These are phyloP conservation scores for Augochlora pura DNA, from an alignment of 1,140 invertebrate species.

Conservation along the genomic window DNA sequence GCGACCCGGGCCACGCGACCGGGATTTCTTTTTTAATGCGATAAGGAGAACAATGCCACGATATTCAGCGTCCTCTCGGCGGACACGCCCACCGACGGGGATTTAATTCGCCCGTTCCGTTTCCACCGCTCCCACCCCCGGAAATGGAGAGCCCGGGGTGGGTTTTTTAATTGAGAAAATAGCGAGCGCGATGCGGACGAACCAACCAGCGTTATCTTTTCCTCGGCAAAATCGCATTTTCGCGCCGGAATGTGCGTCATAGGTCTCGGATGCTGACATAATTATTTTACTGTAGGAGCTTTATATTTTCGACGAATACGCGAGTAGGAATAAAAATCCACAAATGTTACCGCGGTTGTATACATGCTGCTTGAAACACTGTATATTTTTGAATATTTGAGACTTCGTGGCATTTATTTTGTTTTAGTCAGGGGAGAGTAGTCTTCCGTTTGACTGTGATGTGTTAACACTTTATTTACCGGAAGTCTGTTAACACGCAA, in stretches of 20 bases:
- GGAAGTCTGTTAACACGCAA: no score
- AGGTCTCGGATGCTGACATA: no score
- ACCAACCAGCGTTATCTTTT: not conserved
- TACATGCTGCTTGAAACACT: no score
- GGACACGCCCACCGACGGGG: not conserved
- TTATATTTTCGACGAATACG: no score
- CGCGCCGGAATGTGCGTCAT: not conserved
- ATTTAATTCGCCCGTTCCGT: not conserved
- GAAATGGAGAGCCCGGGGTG: not conserved
- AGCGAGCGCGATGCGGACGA: not conserved
- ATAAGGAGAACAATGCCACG: conserved; percentile 48
- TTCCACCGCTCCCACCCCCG: not conserved
- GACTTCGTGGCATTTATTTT: no score
- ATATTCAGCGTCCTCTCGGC: not conserved
- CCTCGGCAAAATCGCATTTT: not conserved
- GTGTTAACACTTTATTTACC: no score
- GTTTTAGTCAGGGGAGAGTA: no score
- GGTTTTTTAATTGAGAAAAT: conserved; percentile 6
- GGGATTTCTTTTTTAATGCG: conserved; percentile 63
- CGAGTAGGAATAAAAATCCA: no score
- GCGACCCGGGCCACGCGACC: conserved; percentile 45
- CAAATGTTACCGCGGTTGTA: no score
- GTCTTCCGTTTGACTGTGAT: no score
- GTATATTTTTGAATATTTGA: no score
- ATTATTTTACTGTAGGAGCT: no score